Evolutionary conservation across 2,888 invertebrate species (phyloP).

Genomic region (Drosophila flavopinicola): DNA sequence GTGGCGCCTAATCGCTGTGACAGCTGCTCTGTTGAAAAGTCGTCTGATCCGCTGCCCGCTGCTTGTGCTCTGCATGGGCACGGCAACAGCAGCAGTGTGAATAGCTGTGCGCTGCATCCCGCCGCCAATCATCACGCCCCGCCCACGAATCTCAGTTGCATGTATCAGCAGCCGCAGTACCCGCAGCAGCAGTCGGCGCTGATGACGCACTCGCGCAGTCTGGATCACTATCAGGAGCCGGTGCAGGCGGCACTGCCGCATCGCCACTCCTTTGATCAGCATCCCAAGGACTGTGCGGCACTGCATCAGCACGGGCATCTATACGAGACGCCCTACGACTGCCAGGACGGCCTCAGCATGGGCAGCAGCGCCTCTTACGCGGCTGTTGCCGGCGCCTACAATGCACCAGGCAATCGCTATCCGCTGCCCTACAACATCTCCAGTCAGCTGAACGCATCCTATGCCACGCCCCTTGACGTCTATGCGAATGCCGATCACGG

Average conservation of each 20-base stretch:
- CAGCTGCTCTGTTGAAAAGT: conserved; percentile 47
- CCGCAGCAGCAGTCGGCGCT: conserved; percentile 51
- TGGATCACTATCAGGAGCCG: conserved; percentile 84
- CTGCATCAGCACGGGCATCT: conserved; percentile 57
- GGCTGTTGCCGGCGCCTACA: conserved; percentile 80
- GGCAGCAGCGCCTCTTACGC: conserved; percentile 78
- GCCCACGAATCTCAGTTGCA: conserved; percentile 60
- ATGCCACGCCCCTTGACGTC: conserved; percentile 63
- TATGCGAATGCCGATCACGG: conserved; percentile 56
- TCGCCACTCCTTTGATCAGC: conserved; percentile 84
- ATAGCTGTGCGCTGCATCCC: conserved; percentile 57
- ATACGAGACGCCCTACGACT: conserved; percentile 83
- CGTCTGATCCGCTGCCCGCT: conserved; percentile 27
- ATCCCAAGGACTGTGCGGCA: conserved; percentile 71
- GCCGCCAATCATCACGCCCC: conserved; percentile 22
- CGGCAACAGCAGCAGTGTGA: conserved; percentile 23
- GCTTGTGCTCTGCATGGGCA: conserved; percentile 58
- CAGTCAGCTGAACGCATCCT: conserved; percentile 80
- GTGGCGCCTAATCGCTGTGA: conserved; percentile 49
- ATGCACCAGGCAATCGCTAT: conserved; percentile 84
- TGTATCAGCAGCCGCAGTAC: conserved; percentile 56
- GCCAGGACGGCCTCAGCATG: conserved; percentile 80
- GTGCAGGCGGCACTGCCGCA: conserved; percentile 73
- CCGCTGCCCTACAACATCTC: conserved; percentile 84
- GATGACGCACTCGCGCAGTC: conserved; percentile 84